Evolutionary conservation across 2,888 invertebrate species (phyloP), one percentile per base, ranked within the genome.

Genomic region (Nasonia oneida): DNA sequence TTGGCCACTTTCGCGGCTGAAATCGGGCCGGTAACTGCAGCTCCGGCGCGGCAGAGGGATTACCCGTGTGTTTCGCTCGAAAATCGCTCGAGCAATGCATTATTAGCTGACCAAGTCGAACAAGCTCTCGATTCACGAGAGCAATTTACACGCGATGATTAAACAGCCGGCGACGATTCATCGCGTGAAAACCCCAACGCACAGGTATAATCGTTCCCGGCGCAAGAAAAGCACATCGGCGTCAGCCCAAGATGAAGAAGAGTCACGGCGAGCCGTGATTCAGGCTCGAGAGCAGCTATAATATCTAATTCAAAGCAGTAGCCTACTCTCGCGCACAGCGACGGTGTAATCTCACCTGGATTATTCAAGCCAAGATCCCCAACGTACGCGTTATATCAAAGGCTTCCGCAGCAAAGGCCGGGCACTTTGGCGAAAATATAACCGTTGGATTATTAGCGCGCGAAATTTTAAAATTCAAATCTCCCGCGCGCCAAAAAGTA

Each of bases 231-330:
- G 64, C 64, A n/a, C 33, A 33, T 67, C 23, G 14, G 14, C 57
- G n/a, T 33, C 64, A 10, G 64, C 14, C 10, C 42, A 14, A 23
- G 12, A 23, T 0, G 12, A 14, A 67, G 64, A 67, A 33, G 33
- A 3, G 14, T 67, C 14, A 67, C 64, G 64, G 14, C 29, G 33
- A 18, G 57, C 33, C 33, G 29, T 67, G 64, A 67, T 67, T 67
- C 67, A n/a, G 15, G 33, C 33, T 15, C 29, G 33, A 67, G 37
- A 37, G 37, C 4, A 4, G 67, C 67, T 67, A 33, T 33, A 67
- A 67, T 67, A 67, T 67, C 67, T 67, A 67, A 67, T 29, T 67
- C 33, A 67, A 29, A 67, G 67, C 67, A 67, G 29, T 29, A 29
- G 33, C 33, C n/a, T 18, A 15, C 5, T 23, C 18, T 23, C 23